phyloP scores from a whole-genome alignment of 2,113 vertebrate species.

The Laticauda laticaudata region DNA sequence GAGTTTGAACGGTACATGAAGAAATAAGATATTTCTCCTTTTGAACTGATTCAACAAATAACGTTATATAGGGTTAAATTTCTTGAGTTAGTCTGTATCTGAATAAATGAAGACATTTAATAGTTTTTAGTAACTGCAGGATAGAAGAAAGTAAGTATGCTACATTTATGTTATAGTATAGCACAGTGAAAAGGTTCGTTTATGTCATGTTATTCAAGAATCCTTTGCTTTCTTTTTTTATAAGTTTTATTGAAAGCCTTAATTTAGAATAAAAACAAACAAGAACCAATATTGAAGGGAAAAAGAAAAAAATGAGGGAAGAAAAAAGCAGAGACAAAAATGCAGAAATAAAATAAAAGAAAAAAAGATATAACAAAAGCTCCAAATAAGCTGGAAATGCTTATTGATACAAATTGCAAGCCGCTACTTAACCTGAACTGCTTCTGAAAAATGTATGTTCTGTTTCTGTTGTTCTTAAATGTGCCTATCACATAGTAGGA shows the following conservation, averaged over 20 bases:
- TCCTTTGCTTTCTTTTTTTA: background rate
- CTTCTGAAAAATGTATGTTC: background rate
- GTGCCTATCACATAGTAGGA: background rate
- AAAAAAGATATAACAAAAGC: background rate
- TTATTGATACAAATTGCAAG: background rate
- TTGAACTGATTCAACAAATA: background rate
- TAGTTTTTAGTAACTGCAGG: background rate
- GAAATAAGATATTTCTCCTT: background rate
- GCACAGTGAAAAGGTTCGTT: background rate
- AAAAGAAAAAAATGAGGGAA: background rate
- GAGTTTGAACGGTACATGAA: slow-evolving; percentile 79
- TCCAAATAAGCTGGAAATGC: background rate
- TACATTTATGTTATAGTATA: background rate
- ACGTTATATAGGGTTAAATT: background rate
- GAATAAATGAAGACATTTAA: background rate
- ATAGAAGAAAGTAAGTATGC: background rate
- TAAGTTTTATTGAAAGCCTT: background rate
- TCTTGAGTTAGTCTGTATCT: background rate
- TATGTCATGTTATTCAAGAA: background rate
- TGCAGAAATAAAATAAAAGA: background rate
- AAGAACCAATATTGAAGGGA: background rate
- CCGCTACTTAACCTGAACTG: background rate
- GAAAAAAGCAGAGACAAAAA: background rate
- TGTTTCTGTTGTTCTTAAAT: background rate
- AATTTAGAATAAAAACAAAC: background rate